phyloP scores from a whole-genome alignment of 2,888 invertebrate genomes.

The Ornithoptera priamus region DNA sequence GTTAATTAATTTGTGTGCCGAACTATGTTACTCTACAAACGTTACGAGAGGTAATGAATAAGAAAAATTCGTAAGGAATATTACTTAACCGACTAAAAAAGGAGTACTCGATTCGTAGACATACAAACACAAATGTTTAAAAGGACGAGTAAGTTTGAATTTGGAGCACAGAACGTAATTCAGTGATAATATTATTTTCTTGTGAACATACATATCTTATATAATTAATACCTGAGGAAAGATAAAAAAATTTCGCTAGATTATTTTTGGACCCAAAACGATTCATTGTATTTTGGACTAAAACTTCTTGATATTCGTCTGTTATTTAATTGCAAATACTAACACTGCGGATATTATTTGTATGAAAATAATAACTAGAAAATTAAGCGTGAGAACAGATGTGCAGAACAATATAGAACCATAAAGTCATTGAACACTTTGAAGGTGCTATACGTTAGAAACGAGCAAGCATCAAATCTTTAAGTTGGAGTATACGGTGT shows the following conservation, averaged over 20 bases:
- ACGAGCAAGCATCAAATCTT: slow-evolving; percentile 25
- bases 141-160: too few species aligned
- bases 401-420: background rate
- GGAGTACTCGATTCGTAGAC: too few species aligned
- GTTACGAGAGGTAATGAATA: background rate
- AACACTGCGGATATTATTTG: too few species aligned
- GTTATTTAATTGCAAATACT: too few species aligned
- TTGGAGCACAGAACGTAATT: too few species aligned
- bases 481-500: slow-evolving; percentile 34
- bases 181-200: too few species aligned
- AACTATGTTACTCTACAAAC: slow-evolving; percentile 22
- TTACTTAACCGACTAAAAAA: background rate
- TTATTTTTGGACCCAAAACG: slow-evolving; percentile 4
- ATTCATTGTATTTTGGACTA: background rate
- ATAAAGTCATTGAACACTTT: background rate
- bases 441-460: background rate
- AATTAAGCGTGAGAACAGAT: background rate
- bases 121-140: too few species aligned
- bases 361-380: background rate
- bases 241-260: background rate
- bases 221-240: background rate
- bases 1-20: slow-evolving; percentile 48
- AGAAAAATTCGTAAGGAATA: background rate
- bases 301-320: slow-evolving; percentile 31
- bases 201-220: too few species aligned